Evolutionary conservation across 2,113 vertebrate species (phyloP).

Genomic region (Sterrhoptilus dennistouni): DNA sequence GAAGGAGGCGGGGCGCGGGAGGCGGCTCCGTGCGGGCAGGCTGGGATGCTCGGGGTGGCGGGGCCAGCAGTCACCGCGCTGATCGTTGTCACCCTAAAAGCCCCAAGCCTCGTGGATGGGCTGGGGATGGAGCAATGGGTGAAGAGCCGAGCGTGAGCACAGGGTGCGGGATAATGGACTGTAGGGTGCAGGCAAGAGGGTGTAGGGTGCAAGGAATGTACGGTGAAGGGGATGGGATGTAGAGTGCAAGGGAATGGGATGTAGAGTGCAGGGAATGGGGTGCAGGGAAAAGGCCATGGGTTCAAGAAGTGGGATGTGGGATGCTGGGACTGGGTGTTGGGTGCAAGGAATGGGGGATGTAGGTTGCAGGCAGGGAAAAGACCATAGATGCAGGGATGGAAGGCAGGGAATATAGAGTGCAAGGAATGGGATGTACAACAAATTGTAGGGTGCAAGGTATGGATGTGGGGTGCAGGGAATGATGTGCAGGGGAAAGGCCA

Average conservation of each 20-base stretch:
- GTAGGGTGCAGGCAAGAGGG: not conserved
- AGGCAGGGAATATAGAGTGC: not conserved
- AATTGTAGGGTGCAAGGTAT: not conserved
- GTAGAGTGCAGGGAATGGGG: not conserved
- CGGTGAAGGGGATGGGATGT: too few species aligned
- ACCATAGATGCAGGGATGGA: not conserved
- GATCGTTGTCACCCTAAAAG: fast-evolving
- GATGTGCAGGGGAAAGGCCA: not conserved
- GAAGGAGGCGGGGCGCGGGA: not conserved
- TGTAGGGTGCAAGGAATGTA: too few species aligned
- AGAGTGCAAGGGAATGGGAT: not conserved
- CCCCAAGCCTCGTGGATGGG: fast-evolving
- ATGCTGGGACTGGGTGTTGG: not conserved
- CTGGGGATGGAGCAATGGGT: not conserved
- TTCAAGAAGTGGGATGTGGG: not conserved
- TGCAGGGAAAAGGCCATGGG: not conserved
- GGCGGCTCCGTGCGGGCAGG: fast-evolving
- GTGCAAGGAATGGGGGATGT: not conserved
- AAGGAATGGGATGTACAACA: not conserved
- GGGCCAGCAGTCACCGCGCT: fast-evolving
- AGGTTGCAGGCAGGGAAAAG: not conserved
- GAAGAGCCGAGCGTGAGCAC: not conserved
- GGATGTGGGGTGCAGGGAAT: not conserved
- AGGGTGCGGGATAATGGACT: not conserved
- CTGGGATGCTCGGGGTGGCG: fast-evolving